Evolutionary conservation across 2,888 invertebrate species (phyloP).

Genomic region (Clanis bilineata): DNA sequence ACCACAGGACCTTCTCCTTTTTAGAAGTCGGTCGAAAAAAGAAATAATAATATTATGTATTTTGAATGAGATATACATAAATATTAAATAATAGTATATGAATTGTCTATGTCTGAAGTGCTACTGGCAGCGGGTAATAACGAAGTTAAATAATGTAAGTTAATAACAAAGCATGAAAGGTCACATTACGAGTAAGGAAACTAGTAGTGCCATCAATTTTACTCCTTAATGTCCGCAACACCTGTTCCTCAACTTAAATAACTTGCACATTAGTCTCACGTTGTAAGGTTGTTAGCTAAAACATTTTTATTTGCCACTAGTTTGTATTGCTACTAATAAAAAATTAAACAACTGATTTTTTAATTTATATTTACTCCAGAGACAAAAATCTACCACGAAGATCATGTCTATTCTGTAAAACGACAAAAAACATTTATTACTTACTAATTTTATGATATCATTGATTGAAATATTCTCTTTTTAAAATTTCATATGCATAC

Average conservation of each 20-base stretch:
- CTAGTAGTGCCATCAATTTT: conserved; percentile 34
- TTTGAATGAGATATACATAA: neutral
- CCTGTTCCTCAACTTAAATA: conserved; percentile 31
- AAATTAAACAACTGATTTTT: neutral
- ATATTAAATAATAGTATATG: neutral
- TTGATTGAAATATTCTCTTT: neutral
- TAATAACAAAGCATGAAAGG: conserved; percentile 35
- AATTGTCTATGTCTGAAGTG: neutral
- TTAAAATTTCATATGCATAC: neutral
- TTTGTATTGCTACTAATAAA: neutral
- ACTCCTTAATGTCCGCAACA: conserved; percentile 31
- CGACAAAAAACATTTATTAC: no score
- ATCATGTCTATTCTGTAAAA: no score
- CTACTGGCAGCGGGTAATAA: neutral
- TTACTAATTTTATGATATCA: no score
- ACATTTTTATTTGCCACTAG: neutral
- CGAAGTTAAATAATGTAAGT: conserved; percentile 19
- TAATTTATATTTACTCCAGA: no score
- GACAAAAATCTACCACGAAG: no score
- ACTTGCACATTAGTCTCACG: conserved; percentile 14
- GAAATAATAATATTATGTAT: neutral
- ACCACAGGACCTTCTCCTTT: no score
- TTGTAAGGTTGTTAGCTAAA: neutral
- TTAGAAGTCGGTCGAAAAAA: neutral
- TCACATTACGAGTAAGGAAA: conserved; percentile 35